Conservation (phyloP, 2,888 invertebrate species). For the Lagria hirta region DNA sequence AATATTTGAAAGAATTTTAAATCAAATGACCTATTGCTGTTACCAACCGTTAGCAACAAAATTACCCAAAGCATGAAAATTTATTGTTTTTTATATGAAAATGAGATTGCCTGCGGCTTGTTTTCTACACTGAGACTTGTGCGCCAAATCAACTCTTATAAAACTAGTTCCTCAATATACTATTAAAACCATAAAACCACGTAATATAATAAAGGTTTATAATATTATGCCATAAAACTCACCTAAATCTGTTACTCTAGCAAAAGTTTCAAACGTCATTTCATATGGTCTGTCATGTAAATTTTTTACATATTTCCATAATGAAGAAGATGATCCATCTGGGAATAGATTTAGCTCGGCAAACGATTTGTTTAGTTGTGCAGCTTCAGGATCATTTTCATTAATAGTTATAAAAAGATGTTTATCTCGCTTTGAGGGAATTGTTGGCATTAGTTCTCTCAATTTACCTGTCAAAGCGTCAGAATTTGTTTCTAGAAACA, state of each 20-base stretch:
- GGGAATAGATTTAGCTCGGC: conserved; percentile 82
- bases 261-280: conserved; percentile 82
- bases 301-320: conserved; percentile 65
- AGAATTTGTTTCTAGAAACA: conserved; percentile 86
- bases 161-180: too few relatives aligned
- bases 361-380: conserved; percentile 80
- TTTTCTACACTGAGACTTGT: too few relatives aligned
- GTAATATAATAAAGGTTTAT: too few relatives aligned
- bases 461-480: conserved; percentile 69
- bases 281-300: conserved; percentile 74
- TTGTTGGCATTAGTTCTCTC: conserved; percentile 65
- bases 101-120: too few relatives aligned
- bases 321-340: conserved; percentile 63
- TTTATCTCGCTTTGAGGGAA: conserved; percentile 71
- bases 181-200: too few relatives aligned
- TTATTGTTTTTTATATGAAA: too few relatives aligned
- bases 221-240: too few relatives aligned
- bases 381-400: conserved; percentile 64
- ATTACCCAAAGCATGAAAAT: too few relatives aligned
- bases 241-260: conserved; percentile 80
- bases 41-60: too few relatives aligned
- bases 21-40: too few relatives aligned
- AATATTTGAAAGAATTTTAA: too few relatives aligned
- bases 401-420: conserved; percentile 72
- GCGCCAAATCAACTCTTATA: too few relatives aligned